Base-by-base conservation (phyloP, 2,797 vertebrate genomes). In the Helarctos malayanus region DNA sequence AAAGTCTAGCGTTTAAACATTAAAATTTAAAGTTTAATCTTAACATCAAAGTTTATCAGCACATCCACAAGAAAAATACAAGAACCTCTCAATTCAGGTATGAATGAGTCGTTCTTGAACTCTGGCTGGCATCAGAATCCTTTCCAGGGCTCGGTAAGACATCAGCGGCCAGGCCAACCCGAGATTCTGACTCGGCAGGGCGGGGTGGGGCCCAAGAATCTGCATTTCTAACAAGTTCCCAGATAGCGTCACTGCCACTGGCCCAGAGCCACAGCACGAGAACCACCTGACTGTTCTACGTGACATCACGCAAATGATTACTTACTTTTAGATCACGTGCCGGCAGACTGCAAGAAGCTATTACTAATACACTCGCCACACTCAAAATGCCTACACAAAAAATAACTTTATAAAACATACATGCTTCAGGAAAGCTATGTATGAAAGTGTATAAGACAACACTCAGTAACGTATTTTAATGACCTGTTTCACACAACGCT, bases 301-400 rank as follows among this genome's bases (percentile, higher is more conserved):
- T 87, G 29, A 13, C 6, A 59, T 45, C 56, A 81, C 11, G 45
- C 45, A 92, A 73, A 89, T 21, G 54, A 56, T 52, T n/a, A 8
- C 57, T 7, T 45, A 63, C 19, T 86, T 89, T 84, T 18, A 49
- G 79, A 69, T 52, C 5, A 68, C 41, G 41, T 8, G 41, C 27
- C 71, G 45, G 14, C 45, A 32, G 29, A 76, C 18, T 56, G 18
- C 0, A 92, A 92, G 56, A 83, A 73, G 61, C 29, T 25, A 61
- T 71, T 49, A 35, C 25, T 38, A 75, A 57, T 27, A 93, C 73
- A 69, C 2, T 16, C 32, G 18, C 5, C 78, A 57, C 32, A 61
- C 83, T 32, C 81, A 87, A 92, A 96, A 90, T 15, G 56, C 18
- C 73, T 71, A 61, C 38, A 85, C 29, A 83, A 75, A 78, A 65